Percentiles rank a stretch among this genome's conserved stretches.
phyloP scores from a whole-genome alignment of 2,797 vertebrate genomes.

The Pseudomugil tenellus region DNA sequence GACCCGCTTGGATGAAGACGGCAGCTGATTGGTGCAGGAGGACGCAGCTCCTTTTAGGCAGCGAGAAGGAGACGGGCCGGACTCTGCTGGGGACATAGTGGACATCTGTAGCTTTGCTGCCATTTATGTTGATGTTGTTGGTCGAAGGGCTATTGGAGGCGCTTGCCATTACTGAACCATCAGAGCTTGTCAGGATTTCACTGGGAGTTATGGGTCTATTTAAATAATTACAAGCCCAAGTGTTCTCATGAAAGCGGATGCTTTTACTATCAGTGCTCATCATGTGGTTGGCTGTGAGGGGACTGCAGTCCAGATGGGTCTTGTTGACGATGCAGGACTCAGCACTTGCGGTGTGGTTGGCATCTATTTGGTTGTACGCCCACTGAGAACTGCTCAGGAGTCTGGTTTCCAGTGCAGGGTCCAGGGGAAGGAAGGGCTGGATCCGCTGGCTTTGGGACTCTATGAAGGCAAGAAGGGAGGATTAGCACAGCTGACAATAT shows the following conservation, averaged over 20 bases:
- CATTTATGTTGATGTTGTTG: constrained; percentile 1
- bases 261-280: constrained; percentile 11
- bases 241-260: constrained; percentile 51
- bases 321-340: constrained; percentile 33
- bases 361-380: constrained; percentile 23
- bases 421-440: constrained; percentile 61
- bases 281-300: constrained; percentile 10
- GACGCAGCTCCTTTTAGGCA: constrained; percentile 74
- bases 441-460: constrained; percentile 56
- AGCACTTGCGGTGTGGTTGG: not conserved
- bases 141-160: not conserved
- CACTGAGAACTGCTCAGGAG: constrained; percentile 49
- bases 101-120: not conserved
- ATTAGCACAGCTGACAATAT: constrained; percentile 33
- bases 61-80: constrained; percentile 75
- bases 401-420: constrained; percentile 52
- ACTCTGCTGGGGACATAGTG: constrained; percentile 39
- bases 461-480: constrained; percentile 40
- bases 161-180: constrained; percentile 8
- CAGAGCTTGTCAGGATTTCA: constrained; percentile 24
- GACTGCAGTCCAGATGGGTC: constrained; percentile 28
- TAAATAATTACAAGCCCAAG: constrained; percentile 46
- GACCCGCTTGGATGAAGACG: constrained; percentile 71
- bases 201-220: constrained; percentile 28
- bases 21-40: constrained; percentile 77